Evolutionary conservation across 1,140 invertebrate genomes (phyloP), one percentile per base, ranked within the genome.

Genomic region (Elymnias hypermnestra): DNA sequence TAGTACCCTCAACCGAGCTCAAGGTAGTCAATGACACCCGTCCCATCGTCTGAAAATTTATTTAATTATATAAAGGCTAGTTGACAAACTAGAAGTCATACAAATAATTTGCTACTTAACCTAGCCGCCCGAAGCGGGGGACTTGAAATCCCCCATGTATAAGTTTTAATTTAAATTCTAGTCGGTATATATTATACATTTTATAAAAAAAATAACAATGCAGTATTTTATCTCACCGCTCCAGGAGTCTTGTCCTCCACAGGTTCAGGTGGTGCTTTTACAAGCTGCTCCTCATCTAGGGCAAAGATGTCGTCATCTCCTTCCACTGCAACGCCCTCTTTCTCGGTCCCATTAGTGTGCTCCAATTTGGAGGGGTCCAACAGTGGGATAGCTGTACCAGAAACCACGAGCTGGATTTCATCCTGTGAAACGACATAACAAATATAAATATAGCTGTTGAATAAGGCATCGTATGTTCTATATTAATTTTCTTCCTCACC

Each of bases 391-490:
- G 76, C 78, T 0, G 78, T 66, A 0, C 78, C 78, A 0, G 71
- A 74, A 3, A 81, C 69, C 5, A 92, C 91, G 25, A 98, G 85
- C 77, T 98, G 96, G 51, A 98, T 92, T 87, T 98, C 95, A 75
- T 98, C 96, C 86, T 91, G 50, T 5, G 7, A 33, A 31, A 6
- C 25, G 21, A n/a, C n/a, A n/a, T n/a, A n/a, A n/a, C n/a, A n/a
- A n/a, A n/a, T n/a, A n/a, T n/a, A n/a, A n/a, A n/a, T n/a, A n/a
- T n/a, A n/a, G n/a, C n/a, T n/a, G n/a, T n/a, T n/a, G n/a, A n/a
- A n/a, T n/a, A n/a, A n/a, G n/a, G n/a, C n/a, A n/a, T n/a, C n/a
- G n/a, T n/a, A n/a, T n/a, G n/a, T n/a, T n/a, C n/a, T n/a, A n/a
- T n/a, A n/a, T n/a, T n/a, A n/a, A n/a, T n/a, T n/a, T n/a, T n/a